Conservation (phyloP, 2,888 invertebrate species). For the Crossocerus cetratus region DNA sequence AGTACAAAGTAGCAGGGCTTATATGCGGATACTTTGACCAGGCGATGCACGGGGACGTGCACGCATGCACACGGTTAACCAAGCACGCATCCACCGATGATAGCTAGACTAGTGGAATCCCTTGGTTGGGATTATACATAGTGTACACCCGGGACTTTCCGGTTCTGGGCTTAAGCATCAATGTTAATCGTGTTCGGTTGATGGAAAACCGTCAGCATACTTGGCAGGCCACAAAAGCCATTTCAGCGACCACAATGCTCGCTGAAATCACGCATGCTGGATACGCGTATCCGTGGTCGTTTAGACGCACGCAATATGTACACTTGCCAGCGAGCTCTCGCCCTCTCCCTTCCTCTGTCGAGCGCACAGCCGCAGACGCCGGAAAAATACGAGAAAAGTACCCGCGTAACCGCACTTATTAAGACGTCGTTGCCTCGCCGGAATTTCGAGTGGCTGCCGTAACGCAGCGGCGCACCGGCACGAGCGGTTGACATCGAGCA, state of each 20-base stretch:
- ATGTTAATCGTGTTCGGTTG: constrained; percentile 65
- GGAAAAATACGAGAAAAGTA: constrained; percentile 60
- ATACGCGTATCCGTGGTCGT: constrained; percentile 51
- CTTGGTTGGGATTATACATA: neutral
- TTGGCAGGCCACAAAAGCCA: constrained; percentile 71
- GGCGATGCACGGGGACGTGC: neutral
- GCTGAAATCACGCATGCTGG: constrained; percentile 60
- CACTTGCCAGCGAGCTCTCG: no score
- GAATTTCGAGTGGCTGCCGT: constrained; percentile 66
- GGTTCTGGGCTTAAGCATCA: constrained; percentile 50
- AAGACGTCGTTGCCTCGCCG: constrained; percentile 71
- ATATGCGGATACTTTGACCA: constrained; percentile 25
- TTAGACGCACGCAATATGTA: constrained; percentile 63
- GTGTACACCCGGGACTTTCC: neutral
- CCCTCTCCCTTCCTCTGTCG: constrained; percentile 46
- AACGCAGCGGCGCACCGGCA: constrained; percentile 46
- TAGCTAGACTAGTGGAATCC: no score
- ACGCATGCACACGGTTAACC: no score
- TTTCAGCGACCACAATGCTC: constrained; percentile 73
- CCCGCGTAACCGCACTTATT: constrained; percentile 73
- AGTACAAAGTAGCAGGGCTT: constrained; percentile 41
- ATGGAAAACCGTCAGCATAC: constrained; percentile 64
- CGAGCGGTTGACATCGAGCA: constrained; percentile 46
- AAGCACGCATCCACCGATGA: no score
- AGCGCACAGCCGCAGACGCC: constrained; percentile 35